Evolutionary conservation across 1,140 invertebrate species (phyloP), one percentile per base, ranked within the genome.

Genomic region (Zaprionus capensis): DNA sequence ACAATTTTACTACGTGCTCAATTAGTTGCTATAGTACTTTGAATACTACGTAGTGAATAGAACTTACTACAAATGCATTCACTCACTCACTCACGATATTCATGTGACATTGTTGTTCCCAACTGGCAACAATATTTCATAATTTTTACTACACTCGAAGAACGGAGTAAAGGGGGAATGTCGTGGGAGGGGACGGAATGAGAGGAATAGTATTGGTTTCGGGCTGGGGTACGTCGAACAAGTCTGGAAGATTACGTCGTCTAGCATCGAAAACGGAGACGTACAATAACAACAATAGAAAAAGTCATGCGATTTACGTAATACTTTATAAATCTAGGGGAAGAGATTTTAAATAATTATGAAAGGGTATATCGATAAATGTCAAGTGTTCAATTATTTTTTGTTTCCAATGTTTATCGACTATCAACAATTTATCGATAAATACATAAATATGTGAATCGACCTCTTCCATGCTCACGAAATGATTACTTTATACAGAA

Each of bases 1-100:
- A 88, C 85, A 88, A 62, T 81, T 84, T 88, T 90, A 76, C 85
- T 76, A 90, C 85, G 85, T 88, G 85, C 85, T 88, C 81, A 90
- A 85, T 90, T 90, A 85, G 81, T 75, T 65, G 46, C 14, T 57
- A 46, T 31, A 63, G 49, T 63, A 58, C 14, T 51, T 20, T 51
- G 46, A 14, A 51, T 51, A 51, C 46, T 51, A 24, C 46, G 20
- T 24, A 17, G 41, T 20, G n/a, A 17, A 6, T 46, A 4, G 2
- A 17, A 51, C 46, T 51, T 46, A 51, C 46, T 24, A 24, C 20
- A 11, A 51, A 51, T 51, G 46, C 12, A 51, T n/a, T 14, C 46
- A 49, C 46, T 20, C 41, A 44, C 41, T 15, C 41, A 17, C 41
- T 17, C 41, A 46, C 41, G 14, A 51, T 11, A 14, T 46, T 56